A percentile compares a stretch with the other conserved stretches of the same genome.
These are phyloP conservation scores for Dermolepida albohirtum DNA, from an alignment of 2,888 invertebrate genomes.

Conservation along the genomic window DNA sequence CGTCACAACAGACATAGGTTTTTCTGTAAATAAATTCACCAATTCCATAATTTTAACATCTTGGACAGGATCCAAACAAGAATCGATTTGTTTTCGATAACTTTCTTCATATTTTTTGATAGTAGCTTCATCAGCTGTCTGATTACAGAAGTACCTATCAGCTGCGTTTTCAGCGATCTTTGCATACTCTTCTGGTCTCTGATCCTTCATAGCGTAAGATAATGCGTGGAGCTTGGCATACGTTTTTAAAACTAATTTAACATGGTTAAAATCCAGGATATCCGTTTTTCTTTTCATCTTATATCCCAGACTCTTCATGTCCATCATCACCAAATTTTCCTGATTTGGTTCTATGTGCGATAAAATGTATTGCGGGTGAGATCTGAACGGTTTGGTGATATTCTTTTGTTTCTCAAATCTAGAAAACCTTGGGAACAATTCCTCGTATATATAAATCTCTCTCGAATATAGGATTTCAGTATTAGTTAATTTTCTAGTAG, in stretches of 20 bases:
- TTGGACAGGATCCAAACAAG: background rate
- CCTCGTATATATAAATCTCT: background rate
- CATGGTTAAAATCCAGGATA: slow-evolving; percentile 1
- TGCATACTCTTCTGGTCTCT: background rate
- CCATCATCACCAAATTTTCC: slow-evolving; percentile 5
- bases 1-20: background rate
- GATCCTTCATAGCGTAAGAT: slow-evolving; percentile 21
- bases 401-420: background rate
- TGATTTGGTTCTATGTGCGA: slow-evolving; percentile 1
- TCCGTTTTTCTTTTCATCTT: background rate
- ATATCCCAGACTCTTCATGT: slow-evolving; percentile 4
- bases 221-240: slow-evolving; percentile 1
- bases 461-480: background rate
- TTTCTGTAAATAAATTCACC: background rate
- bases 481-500: background rate
- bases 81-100: background rate
- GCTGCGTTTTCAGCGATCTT: no score
- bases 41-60: background rate
- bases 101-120: slow-evolving; percentile 6
- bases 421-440: slow-evolving; percentile 1
- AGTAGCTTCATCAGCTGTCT: background rate
- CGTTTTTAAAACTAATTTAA: background rate
- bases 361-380: background rate
- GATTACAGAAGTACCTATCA: slow-evolving; percentile 8
- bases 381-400: background rate